A percentile compares a stretch with the other conserved stretches of the same genome.
These are phyloP conservation scores for honey bee (Apis mellifera) DNA, from an alignment of 1,140 invertebrate species.

Conservation along the genomic window Amel_HAv3.1 CM009936.2:4318001-4318500, in stretches of 20 bases:
- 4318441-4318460: neutral
- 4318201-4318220: neutral
- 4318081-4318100: neutral
- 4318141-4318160: neutral
- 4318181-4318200: neutral
- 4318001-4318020: neutral
- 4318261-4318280: neutral
- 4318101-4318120: neutral
- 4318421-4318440: conserved; percentile 6
- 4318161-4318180: neutral
- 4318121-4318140: too few species aligned
- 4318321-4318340: conserved; percentile 11
- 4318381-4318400: neutral
- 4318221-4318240: neutral
- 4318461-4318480: neutral
- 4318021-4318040: neutral
- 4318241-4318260: too few species aligned
- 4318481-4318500: too few species aligned
- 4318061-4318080: neutral
- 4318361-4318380: conserved; percentile 29
- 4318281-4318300: conserved; percentile 22
- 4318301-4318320: conserved; percentile 23
- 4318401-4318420: conserved; percentile 4
- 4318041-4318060: neutral
- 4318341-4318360: conserved; percentile 28